These are phyloP conservation scores for Chiloscyllium punctatum DNA, from an alignment of 2,797 vertebrate genomes.

Conservation along the genomic window DNA sequence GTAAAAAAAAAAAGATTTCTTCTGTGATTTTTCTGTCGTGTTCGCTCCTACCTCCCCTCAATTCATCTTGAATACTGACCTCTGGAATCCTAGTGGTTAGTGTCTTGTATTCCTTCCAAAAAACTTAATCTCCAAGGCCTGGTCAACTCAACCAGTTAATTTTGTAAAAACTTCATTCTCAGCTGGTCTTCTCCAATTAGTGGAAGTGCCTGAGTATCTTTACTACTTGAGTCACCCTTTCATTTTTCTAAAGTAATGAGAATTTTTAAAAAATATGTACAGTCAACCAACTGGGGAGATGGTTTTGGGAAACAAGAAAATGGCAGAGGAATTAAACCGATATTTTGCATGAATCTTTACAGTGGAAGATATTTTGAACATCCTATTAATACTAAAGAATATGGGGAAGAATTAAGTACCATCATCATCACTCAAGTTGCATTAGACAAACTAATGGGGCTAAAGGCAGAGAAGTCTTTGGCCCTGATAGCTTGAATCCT, in stretches of 20 bases:
- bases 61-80: neutral
- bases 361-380: too few relatives aligned
- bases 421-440: too few relatives aligned
- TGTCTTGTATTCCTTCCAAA: neutral
- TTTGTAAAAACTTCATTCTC: neutral
- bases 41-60: neutral
- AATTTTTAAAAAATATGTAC: neutral
- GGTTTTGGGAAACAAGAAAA: too few relatives aligned
- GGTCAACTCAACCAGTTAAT: constrained; percentile 5
- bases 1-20: too few relatives aligned
- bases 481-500: too few relatives aligned
- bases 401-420: too few relatives aligned
- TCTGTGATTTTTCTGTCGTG: neutral
- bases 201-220: neutral
- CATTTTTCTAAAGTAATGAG: neutral
- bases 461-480: too few relatives aligned
- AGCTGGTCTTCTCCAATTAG: neutral
- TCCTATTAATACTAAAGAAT: too few relatives aligned
- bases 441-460: too few relatives aligned
- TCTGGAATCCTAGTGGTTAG: neutral
- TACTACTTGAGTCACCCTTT: neutral
- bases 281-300: neutral
- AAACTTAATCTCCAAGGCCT: constrained; percentile 17
- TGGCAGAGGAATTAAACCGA: too few relatives aligned
- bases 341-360: too few relatives aligned